Evolutionary conservation across 2,113 vertebrate genomes (phyloP).

Genomic region (Indri indri): DNA sequence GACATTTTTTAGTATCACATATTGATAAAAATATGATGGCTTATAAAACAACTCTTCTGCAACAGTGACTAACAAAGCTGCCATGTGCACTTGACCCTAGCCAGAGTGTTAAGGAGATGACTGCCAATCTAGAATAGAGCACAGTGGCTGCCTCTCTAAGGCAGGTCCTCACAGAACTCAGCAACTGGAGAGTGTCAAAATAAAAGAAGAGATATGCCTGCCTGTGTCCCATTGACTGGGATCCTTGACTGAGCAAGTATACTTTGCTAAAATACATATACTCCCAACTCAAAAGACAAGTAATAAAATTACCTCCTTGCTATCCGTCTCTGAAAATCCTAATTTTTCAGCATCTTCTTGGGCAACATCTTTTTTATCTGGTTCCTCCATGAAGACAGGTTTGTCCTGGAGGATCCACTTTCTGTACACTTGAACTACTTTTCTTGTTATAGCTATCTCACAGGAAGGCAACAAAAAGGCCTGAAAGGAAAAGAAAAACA

Average conservation of each 20-base stretch:
- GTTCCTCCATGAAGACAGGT: conserved; percentile 96
- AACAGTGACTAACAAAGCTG: background rate
- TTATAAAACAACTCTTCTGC: background rate
- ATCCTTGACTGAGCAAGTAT: background rate
- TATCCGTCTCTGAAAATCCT: conserved; percentile 85
- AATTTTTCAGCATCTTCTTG: conserved; percentile 84
- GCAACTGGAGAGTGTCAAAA: rapidly evolving
- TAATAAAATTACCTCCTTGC: conserved; percentile 82
- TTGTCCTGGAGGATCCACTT: conserved; percentile 97
- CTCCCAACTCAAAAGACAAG: background rate
- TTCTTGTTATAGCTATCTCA: conserved; percentile 93
- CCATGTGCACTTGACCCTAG: rapidly evolving
- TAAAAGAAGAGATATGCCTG: rapidly evolving
- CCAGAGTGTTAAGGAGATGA: background rate
- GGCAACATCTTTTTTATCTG: conserved; percentile 84
- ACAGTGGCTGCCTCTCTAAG: background rate
- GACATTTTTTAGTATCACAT: background rate
- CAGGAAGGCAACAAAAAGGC: conserved; percentile 96
- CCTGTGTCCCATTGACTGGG: background rate
- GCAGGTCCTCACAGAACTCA: background rate
- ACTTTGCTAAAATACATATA: background rate
- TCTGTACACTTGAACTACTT: conserved; percentile 96
- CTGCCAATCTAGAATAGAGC: background rate
- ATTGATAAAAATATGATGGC: background rate
- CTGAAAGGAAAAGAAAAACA: conserved; percentile 80